Percentiles rank a stretch among this genome's conserved stretches.
phyloP scores from a whole-genome alignment of 2,113 vertebrate genomes.

The Gymnobelideus leadbeateri region DNA sequence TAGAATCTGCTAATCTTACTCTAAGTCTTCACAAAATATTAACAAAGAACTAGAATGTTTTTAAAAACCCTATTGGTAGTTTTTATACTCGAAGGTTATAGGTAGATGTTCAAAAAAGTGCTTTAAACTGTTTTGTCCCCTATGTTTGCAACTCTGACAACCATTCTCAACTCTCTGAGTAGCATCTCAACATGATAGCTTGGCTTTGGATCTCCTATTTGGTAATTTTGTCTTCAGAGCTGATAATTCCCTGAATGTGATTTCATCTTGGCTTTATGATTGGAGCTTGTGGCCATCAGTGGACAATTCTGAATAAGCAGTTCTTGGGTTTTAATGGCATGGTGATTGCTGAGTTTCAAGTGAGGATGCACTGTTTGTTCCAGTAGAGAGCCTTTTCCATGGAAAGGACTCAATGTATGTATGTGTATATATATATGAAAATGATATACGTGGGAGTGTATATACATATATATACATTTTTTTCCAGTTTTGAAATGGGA shows the following conservation, averaged over 20 bases:
- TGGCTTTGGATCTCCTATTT: constrained; percentile 71
- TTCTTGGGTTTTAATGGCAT: constrained; percentile 38
- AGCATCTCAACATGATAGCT: neutral
- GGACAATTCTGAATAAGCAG: constrained; percentile 44
- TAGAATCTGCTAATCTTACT: neutral
- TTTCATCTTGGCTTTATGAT: constrained; percentile 69
- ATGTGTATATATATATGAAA: neutral
- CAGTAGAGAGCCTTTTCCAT: constrained; percentile 90
- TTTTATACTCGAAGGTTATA: no score
- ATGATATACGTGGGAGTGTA: neutral
- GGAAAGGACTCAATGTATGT: constrained; percentile 87
- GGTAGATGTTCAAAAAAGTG: neutral
- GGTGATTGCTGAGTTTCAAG: constrained; percentile 59
- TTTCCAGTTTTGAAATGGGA: neutral
- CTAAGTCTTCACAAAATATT: neutral
- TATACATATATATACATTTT: no score
- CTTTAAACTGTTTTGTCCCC: neutral
- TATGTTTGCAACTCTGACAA: constrained; percentile 2
- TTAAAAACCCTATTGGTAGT: neutral
- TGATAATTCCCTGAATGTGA: constrained; percentile 20
- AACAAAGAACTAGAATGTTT: neutral
- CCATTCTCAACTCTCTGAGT: neutral
- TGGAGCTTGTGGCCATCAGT: constrained; percentile 8
- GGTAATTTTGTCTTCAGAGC: neutral
- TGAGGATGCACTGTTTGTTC: constrained; percentile 59